Evolutionary conservation across 2,113 vertebrate genomes (phyloP), one percentile per base, ranked within the genome.

Genomic region (Saimiri boliviensis): DNA sequence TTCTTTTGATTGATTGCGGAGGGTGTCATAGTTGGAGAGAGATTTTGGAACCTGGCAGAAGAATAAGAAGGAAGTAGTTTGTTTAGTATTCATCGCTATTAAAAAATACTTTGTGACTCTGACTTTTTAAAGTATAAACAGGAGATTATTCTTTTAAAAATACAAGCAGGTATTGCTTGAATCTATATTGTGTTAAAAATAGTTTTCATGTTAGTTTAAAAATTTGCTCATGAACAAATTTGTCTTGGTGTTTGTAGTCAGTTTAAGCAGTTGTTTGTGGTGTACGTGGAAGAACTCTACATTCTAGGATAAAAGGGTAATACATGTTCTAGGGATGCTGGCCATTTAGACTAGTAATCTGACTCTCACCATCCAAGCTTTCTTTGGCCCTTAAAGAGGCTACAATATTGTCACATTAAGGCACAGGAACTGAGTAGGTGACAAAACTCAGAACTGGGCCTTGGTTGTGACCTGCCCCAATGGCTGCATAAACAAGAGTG

Each of bases 191-290:
- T 58, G 4, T 32, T 49, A 5, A 94, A 91, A 42, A 49, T 42
- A 27, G 8, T 83, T 93, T 96, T 94, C 21, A 89, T 21, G 37
- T 89, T 91, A 79, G 40, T 49, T 13, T 96, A 27, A 92, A 80
- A 76, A 77, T 77, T 74, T 71, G 30, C 66, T 95, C 73, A 49
- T 20, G 47, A 90, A 88, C 66, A 91, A 66, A 88, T 66, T 74
- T 58, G 20, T 89, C 89, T 79, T 82, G 37, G 35, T 54, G 63
- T 60, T 58, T 89, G 2, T 47, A 91, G 63, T 74, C 21, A 86
- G 2, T 37, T 58, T 89, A 45, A 93, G 52, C 5, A 68, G 5
- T 47, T 63, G 8, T 68, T 58, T 95, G 63, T 91, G 70, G 20
- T 58, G 58, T 35, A 10, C 47, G 16, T n/a, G 47, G 12, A 81